Evolutionary conservation across 2,888 invertebrate species (phyloP).

Genomic region (Campopleginae sp.): DNA sequence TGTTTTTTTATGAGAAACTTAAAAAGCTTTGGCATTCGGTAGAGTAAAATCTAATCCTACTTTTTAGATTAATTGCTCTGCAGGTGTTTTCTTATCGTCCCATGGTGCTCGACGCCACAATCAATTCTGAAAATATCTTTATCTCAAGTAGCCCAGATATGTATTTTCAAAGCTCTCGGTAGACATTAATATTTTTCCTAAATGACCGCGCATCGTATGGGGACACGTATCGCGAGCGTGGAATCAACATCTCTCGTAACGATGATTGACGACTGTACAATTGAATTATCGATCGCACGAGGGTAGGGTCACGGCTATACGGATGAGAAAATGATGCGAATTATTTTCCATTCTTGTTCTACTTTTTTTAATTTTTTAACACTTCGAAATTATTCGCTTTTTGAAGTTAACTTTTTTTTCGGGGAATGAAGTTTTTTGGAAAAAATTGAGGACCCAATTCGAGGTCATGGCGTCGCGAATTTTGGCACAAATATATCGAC

Average conservation of each 20-base stretch:
- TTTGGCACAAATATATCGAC: no score
- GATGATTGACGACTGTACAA: conserved; percentile 24
- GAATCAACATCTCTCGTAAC: not conserved
- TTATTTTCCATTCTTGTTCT: not conserved
- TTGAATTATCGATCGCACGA: conserved; percentile 2
- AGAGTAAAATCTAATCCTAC: not conserved
- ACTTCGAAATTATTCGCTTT: not conserved
- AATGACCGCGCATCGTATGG: not conserved
- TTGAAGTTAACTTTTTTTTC: no score
- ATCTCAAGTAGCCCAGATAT: not conserved
- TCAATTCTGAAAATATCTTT: not conserved
- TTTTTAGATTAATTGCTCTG: not conserved
- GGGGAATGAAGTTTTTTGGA: no score
- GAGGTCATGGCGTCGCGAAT: no score
- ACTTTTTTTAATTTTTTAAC: not conserved
- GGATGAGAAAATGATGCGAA: not conserved
- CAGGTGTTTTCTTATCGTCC: not conserved
- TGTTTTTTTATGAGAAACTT: not conserved
- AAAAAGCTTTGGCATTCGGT: not conserved
- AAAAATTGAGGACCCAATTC: no score
- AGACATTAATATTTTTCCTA: not conserved
- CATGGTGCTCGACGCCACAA: not conserved
- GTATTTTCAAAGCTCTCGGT: not conserved
- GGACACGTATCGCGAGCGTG: not conserved
- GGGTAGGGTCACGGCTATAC: conserved; percentile 10